Percentiles rank a stretch among this genome's conserved stretches.
Evolutionary conservation across 2,888 invertebrate species (phyloP).

Genomic region (Zootermopsis nevadensis): DNA sequence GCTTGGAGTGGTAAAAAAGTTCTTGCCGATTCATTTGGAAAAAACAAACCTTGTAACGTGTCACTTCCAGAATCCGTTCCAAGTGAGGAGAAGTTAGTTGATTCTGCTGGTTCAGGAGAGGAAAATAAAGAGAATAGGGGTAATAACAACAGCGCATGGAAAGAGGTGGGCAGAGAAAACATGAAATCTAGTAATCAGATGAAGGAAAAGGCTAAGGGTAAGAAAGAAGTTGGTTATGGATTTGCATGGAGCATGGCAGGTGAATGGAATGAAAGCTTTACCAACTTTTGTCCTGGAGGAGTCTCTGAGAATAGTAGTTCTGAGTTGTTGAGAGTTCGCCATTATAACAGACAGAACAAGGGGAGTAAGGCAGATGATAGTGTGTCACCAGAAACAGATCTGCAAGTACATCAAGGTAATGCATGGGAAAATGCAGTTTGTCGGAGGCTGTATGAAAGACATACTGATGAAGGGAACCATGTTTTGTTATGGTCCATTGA

Average conservation of each 20-base stretch:
- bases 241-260: constrained; percentile 61
- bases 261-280: constrained; percentile 55
- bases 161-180: constrained; percentile 36
- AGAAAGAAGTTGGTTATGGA: constrained; percentile 59
- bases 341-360: constrained; percentile 39
- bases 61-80: not conserved
- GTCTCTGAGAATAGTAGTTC: constrained; percentile 26
- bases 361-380: not conserved
- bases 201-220: constrained; percentile 52
- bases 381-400: not conserved
- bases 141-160: constrained; percentile 37
- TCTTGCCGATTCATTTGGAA: constrained; percentile 40
- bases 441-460: constrained; percentile 49
- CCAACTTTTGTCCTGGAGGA: constrained; percentile 53
- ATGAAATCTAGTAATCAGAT: constrained; percentile 40
- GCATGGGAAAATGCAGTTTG: not conserved
- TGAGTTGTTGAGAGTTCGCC: constrained; percentile 19
- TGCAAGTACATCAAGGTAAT: not conserved
- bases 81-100: constrained; percentile 3
- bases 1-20: constrained; percentile 45
- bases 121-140: constrained; percentile 42
- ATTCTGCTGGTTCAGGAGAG: constrained; percentile 2
- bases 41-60: constrained; percentile 29
- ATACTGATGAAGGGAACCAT: constrained; percentile 22
- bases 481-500: not conserved